phyloP scores from a whole-genome alignment of 23 tunicate genomes.

The Ciona savignyi region DNA sequence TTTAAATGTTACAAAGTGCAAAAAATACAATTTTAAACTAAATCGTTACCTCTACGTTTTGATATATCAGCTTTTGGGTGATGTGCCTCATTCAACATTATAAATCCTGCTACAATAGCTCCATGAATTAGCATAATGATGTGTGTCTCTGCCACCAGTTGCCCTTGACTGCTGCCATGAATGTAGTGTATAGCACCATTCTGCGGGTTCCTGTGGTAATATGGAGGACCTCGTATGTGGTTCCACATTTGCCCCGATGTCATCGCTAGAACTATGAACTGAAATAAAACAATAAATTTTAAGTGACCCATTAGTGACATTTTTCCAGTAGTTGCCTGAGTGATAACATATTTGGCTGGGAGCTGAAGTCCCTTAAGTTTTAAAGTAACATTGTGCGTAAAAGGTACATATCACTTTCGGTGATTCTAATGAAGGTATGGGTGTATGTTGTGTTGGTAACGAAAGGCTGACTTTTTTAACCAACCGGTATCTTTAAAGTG shows the following conservation, averaged over 20 bases:
- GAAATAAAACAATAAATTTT: neutral
- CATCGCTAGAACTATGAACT: slow-evolving; percentile 58
- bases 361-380: no score
- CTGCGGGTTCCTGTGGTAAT: slow-evolving; percentile 66
- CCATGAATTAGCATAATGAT: slow-evolving; percentile 69
- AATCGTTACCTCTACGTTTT: slow-evolving; percentile 34
- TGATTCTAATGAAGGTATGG: no score
- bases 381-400: no score
- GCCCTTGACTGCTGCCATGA: slow-evolving; percentile 82
- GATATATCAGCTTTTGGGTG: slow-evolving; percentile 38
- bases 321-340: no score
- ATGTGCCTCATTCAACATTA: slow-evolving; percentile 50
- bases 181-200: slow-evolving; percentile 72
- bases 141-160: slow-evolving; percentile 86
- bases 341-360: no score
- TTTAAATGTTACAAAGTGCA: no score
- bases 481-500: no score
- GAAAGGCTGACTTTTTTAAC: no score
- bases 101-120: slow-evolving; percentile 65
- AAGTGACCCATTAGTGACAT: no score
- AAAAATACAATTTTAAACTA: no score
- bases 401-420: no score
- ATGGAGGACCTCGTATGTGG: slow-evolving; percentile 92
- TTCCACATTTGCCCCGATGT: slow-evolving; percentile 99
- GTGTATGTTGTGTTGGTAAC: no score